These are phyloP conservation scores for Zonotrichia leucophrys DNA, from an alignment of 2,113 vertebrate species.

Conservation along the genomic window DNA sequence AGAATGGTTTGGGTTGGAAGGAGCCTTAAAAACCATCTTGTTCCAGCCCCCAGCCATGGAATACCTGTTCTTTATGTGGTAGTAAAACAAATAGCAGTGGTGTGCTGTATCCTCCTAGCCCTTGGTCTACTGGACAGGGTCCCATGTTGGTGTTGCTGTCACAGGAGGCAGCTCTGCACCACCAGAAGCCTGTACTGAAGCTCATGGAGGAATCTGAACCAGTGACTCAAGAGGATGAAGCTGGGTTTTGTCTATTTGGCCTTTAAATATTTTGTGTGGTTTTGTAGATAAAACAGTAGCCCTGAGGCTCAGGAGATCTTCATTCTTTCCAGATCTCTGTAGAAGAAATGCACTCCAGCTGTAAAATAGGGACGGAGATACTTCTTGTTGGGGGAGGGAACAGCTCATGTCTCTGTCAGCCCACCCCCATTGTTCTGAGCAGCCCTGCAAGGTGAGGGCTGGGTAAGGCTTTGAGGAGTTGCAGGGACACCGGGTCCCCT, in stretches of 20 bases:
- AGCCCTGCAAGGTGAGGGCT: rapidly evolving
- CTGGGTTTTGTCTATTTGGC: neutral
- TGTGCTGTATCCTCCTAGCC: neutral
- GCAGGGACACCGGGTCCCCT: neutral
- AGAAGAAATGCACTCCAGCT: neutral
- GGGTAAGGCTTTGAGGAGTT: neutral
- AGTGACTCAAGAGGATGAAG: neutral
- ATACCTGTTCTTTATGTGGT: neutral
- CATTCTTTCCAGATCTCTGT: neutral
- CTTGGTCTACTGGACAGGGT: neutral
- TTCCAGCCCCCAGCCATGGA: neutral
- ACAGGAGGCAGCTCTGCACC: neutral
- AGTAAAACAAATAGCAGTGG: neutral
- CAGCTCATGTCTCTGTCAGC: neutral
- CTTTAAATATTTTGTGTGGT: neutral
- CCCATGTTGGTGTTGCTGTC: neutral
- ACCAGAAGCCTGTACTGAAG: neutral
- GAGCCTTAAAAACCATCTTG: neutral
- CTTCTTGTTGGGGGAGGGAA: neutral
- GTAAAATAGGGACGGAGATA: neutral
- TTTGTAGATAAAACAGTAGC: neutral
- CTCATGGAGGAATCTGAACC: neutral
- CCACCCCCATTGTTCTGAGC: rapidly evolving
- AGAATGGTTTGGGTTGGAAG: neutral
- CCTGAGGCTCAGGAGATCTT: neutral